Base-by-base conservation (phyloP, 2,888 invertebrate genomes). In the Ceraclea dissimilis region DNA sequence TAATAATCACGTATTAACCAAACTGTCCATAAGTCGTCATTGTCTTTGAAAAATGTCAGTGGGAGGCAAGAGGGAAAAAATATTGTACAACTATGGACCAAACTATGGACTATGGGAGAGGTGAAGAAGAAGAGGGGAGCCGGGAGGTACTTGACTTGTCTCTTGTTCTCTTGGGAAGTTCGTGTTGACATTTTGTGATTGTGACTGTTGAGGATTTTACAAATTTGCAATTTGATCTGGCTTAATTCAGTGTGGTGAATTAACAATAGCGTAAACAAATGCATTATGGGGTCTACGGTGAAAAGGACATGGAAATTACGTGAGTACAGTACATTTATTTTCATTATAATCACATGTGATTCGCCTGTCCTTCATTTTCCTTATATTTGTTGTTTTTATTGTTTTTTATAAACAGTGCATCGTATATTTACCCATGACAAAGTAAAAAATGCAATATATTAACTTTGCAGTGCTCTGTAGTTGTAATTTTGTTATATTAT, bases 231-330 rank as follows among this genome's bases (percentile, higher is more conserved):
- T 8, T 8, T 8, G 13, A n/a, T 8, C 2, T 39, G 8, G 4
- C 13, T 39, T 39, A 8, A 13, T 46, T 17, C 13, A 46, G 16
- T 13, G 18, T 46, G 19, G 4, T 18, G 6, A 18, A 18, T 18
- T 20, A 18, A 46, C 18, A 4, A 2, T 18, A 11, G 4, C 13
- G 46, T 10, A 4, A 51, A 52, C 49, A 26, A 56, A 56, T 56
- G 56, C 52, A 51, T 46, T 34, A 59, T 59, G 59, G 59, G 56
- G 31, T 59, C 59, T 6, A 33, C 52, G n/a, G 52, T 51, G 13
- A 59, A 59, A 74, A 80, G 87, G 80, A 86, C 88, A 76, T 88
- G 88, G 88, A 88, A 87, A 80, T 79, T 89, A 65, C 88, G 90
- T 89, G 81, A 80, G 89, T 84, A 66, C 61, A 54, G 54, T 54